These are phyloP conservation scores for Tenthredo amoena DNA, from an alignment of 2,888 invertebrate species.

Conservation along the genomic window DNA sequence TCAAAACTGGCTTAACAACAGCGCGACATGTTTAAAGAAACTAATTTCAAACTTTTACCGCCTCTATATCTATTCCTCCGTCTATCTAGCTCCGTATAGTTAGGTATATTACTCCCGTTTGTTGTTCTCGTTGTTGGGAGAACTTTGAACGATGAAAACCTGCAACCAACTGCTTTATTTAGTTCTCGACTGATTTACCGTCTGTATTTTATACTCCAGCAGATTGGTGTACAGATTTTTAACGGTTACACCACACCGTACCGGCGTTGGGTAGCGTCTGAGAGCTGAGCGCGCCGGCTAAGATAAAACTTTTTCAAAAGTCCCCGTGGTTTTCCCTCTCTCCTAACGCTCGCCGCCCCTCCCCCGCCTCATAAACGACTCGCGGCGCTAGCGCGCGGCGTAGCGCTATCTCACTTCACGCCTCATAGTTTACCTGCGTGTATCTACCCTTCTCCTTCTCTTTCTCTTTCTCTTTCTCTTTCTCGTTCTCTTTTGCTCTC, in stretches of 20 bases:
- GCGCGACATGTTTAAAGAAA: not conserved
- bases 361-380: not conserved
- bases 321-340: conserved; percentile 53
- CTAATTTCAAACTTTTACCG: not conserved
- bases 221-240: conserved; percentile 1
- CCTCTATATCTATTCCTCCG: not conserved
- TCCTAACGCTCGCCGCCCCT: conserved; percentile 55
- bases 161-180: not conserved
- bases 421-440: not conserved
- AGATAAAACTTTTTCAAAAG: conserved; percentile 77
- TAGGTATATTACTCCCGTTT: not conserved
- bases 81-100: not conserved
- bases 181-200: not conserved
- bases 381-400: not conserved
- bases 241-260: conserved; percentile 66
- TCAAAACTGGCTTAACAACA: not conserved
- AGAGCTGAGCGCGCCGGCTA: conserved; percentile 73
- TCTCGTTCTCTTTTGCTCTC: conserved; percentile 50
- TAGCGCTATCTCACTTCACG: conserved; percentile 37
- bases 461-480: conserved; percentile 50
- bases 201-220: not conserved
- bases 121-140: not conserved
- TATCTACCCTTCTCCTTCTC: conserved; percentile 24
- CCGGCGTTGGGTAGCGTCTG: conserved; percentile 77
- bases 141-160: not conserved